Evolutionary conservation across 2,888 invertebrate genomes (phyloP), one percentile per base, ranked within the genome.

Genomic region (Eurytoma adleriae): DNA sequence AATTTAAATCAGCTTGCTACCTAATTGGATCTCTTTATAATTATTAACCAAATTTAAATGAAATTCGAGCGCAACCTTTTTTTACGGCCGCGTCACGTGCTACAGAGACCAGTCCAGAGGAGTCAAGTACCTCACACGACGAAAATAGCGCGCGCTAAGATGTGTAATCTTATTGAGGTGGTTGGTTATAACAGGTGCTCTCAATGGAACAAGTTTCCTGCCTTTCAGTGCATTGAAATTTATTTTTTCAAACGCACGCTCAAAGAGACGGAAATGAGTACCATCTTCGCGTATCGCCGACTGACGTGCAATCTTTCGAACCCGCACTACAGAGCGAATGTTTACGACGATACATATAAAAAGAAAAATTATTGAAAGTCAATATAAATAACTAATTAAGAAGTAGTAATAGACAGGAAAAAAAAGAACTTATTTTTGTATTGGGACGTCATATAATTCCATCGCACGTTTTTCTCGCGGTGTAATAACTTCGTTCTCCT

Each of bases 201-300:
- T 18, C 50, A 66, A 66, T 66, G 48, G 66, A 16, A 13, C 13
- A 27, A n/a, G 18, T 66, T 48, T 40, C n/a, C 48, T 18, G 50
- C 66, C 27, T 7, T 18, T 18, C 13, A 20, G 48, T 5, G 48
- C 40, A 10, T n/a, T 50, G 52, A 68, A 14, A 30, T 56, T 69
- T 69, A 12, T 69, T 57, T n/a, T n/a, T 40, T 69, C 30, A 56
- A 40, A 40, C 10, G 69, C 13, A 24, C 40, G 4, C 2, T 70
- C 30, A 70, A 70, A 57, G 57, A 57, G 18, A 20, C 69, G 69
- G 69, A 70, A 70, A 70, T 70, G 57, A 54, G 27, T 52, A 24
- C 24, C 68, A 30, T 68, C 30, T 68, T 40, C 40, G 40, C 1
- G 40, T 10, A 40, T 10, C 40, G 40, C 40, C 40, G 10, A 40